Evolutionary conservation across 2,888 invertebrate species (phyloP), one percentile per base, ranked within the genome.

Genomic region (Orthosia gothica): DNA sequence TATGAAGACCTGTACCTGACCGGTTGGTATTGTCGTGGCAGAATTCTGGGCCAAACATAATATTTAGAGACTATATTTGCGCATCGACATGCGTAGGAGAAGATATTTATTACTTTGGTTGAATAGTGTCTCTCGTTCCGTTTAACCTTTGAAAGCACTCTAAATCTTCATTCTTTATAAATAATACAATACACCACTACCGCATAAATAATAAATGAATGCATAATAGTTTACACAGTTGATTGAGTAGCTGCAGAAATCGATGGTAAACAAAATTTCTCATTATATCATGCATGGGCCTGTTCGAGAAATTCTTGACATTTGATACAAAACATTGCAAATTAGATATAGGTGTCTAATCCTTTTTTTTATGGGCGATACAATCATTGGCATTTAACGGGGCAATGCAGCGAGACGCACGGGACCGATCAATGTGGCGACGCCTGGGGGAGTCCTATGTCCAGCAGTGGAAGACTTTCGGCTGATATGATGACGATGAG

Each of bases 251-350:
- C 15, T 26, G 32, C 18, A 54, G 13, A 63, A 40, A 54, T 61
- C 7, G 23, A 47, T 18, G 45, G 50, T 81, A 32, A 49, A 52
- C 50, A 9, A 67, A 45, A 67, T 54, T 67, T 49, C 40, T 69
- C 12, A 23, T 57, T 52, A 57, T 52, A 62, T 26, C 49, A 62
- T 40, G 7, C 40, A 5, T 20, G 54, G n/a, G 32, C 20, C 54
- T 54, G 12, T 85, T 83, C 58, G 32, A 74, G 11, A 68, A 81
- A 76, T 54, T 71, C 66, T 73, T 76, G 68, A 57, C 62, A 81
- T 13, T 32, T 58, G 23, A 20, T 50, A 54, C 40, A 61, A 67
- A 49, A 26, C 65, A 63, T 64, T 69, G 68, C 61, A 69, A 79
- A 67, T 58, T 58, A 74, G 64, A 52, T 59, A 52, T n/a, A 52